Percentiles rank a stretch among this genome's conserved stretches.
Evolutionary conservation across 2,113 vertebrate genomes (phyloP).

Genomic region (Seriola dumerili): DNA sequence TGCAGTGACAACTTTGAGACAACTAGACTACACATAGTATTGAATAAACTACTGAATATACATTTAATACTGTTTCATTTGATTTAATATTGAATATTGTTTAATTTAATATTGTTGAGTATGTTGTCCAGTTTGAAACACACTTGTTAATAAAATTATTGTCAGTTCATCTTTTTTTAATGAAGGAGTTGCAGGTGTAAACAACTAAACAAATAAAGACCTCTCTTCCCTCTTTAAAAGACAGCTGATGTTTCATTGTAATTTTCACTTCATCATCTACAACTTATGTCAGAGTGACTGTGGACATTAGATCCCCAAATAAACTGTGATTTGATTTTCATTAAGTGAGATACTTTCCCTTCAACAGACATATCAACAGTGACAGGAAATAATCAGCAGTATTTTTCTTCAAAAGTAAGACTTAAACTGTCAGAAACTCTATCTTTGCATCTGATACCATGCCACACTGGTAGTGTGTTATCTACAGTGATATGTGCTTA

Average conservation of each 20-base stretch:
- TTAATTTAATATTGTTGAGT: neutral
- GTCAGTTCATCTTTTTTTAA: neutral
- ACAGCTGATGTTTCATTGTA: too few species aligned
- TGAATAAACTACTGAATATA: slow-evolving; percentile 15
- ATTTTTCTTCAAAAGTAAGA: too few species aligned
- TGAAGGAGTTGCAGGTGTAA: neutral
- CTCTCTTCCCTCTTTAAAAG: neutral
- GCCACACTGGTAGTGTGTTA: too few species aligned
- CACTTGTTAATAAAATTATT: neutral
- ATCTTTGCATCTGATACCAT: too few species aligned
- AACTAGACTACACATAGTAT: neutral
- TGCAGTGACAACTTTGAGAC: neutral
- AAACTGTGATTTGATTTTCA: too few species aligned
- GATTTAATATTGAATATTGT: neutral
- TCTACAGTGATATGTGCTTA: too few species aligned
- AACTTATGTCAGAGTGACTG: too few species aligned
- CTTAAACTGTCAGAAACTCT: too few species aligned
- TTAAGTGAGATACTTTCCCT: neutral
- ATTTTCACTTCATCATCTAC: too few species aligned
- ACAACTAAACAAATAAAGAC: slow-evolving; percentile 27
- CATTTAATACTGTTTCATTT: neutral
- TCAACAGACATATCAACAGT: too few species aligned
- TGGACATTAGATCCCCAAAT: too few species aligned
- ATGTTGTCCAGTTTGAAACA: neutral
- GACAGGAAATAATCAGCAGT: too few species aligned